Evolutionary conservation across 2,113 vertebrate genomes (phyloP), one percentile per base, ranked within the genome.

Genomic region (Sinocyclocheilus grahami): DNA sequence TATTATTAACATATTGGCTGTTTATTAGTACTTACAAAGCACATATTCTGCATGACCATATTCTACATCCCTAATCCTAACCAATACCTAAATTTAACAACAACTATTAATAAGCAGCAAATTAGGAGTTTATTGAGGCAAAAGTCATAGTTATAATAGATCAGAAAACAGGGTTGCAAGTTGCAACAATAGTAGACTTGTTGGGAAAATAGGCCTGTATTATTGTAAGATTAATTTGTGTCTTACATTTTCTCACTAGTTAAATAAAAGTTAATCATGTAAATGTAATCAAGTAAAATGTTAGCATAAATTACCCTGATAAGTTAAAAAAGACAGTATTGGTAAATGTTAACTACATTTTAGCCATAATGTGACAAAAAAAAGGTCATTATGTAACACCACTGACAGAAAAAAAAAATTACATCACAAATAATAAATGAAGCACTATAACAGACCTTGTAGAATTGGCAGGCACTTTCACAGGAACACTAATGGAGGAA

Each of bases 381-480:
- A 33, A 33, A 33, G 30, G 2, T 33, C 30, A 33, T 33, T 33
- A 42, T 42, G 42, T 46, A 1, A 46, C 22, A 48, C n/a, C 42
- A 22, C 72, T 48, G 46, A 53, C 3, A 77, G 1, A 18, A 27
- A 53, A 53, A 72, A 46, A 10, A 46, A 75, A 75, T 11, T 51
- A 22, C 42, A 37, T 78, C 10, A 33, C 77, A 78, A 78, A 78
- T 78, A 60, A 60, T 58, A 78, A 78, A 78, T 78, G 77, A 60
- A 37, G 30, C 18, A 58, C 51, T 58, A 78, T 14, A 62, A 39
- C 3, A 42, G 22, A 62, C 6, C 3, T n/a, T 48, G n/a, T 18
- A 76, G 33, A 58, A 58, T 12, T 78, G 13, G n/a, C 14, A 42
- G 12, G 5, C 78, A 46, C 60, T 65, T 81, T 67, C 39, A 81